Base-by-base conservation (phyloP, 2,797 vertebrate species). In the Molossus molossus region DNA sequence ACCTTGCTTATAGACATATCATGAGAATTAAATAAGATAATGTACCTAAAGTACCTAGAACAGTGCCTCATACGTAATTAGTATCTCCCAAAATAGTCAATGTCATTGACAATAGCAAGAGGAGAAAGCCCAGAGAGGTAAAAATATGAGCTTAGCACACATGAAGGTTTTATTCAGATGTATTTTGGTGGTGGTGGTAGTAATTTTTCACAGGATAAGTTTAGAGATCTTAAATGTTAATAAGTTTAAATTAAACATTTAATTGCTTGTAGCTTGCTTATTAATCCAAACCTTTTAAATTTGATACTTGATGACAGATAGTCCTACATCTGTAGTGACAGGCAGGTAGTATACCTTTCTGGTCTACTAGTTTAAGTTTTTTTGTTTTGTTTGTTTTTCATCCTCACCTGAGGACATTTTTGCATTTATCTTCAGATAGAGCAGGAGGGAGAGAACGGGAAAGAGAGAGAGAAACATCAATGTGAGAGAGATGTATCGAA, bases 61-160 rank as follows among this genome's bases (percentile, higher is more conserved):
- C 25, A 79, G 40, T 33, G 4, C 25, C 57, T 92, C 40, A 45
- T 40, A 70, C 10, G 9, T 64, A 87, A 65, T 69, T 33, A 87
- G 37, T 9, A 77, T 48, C 70, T 84, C 27, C 15, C 70, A 55
- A 87, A 94, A 92, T 75, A 83, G 50, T 84, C 53, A 85, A n/a
- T 37, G 40, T 37, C 70, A 50, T 17, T 64, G 20, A 29, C 55
- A 77, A 83, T 9, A 73, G 75, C 65, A 73, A 79, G 6, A 55
- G 58, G 40, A 85, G n/a, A 92, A 75, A 60, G 17, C n/a, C 40
- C 50, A 80, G 70, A 88, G 7, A 45, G 29, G 48, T 15, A 90
- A 82, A 85, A 90, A 75, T 72, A 50, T 48, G 37, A 76, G 11
- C 48, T 23, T 23, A 70, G 29, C 69, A 67, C 6, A 72, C 37